Base-by-base conservation (phyloP, 2,113 vertebrate genomes). In the Forbesichthys agassizii region DNA sequence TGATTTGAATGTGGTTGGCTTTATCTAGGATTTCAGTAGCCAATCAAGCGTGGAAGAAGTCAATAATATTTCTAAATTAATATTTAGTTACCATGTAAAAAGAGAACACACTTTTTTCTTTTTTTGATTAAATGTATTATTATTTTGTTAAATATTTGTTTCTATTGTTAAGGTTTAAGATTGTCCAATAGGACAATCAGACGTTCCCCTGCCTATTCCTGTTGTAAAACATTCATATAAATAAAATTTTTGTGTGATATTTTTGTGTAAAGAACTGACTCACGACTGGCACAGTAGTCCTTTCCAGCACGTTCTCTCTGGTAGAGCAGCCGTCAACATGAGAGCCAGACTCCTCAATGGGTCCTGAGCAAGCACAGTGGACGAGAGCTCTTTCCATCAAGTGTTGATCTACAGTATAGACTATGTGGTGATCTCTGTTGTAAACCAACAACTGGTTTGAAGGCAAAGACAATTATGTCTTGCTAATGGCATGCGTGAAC, bases 271-370 rank as follows among this genome's bases (percentile, higher is more conserved):
- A 42, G 6, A 46, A 55, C 46, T 49, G 52, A 11, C 77, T 57
- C 65, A 92, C 91, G 12, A 75, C 84, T 8, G 77, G 74, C 1
- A 66, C 11, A 53, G 11, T 9, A 71, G 11, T 72, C 58, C 42
- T 16, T 14, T 84, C 77, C 48, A 64, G 78, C 52, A 51, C 49
- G 36, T 61, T 11, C 60, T 63, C 73, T 58, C 48, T 61, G 58
- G 52, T 60, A 58, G 60, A 69, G 48, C 47, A 20, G 27, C 60
- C 36, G 55, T 60, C 51, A 1, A 47, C 4, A 11, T 66, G 55
- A 58, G 75, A 75, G 64, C 64, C 72, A 80, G 85, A 77, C 13
- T 78, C 59, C 1, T 76, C 81, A 1, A 73, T 48, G 33, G 66
- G 57, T 70, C 75, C 90, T 91, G 62, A 46, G 51, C 59, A 73